A percentile compares a stretch with the other conserved stretches of the same genome.
These are phyloP conservation scores for Syngnathus rostellatus DNA, from an alignment of 2,797 vertebrate genomes.

Conservation along the genomic window DNA sequence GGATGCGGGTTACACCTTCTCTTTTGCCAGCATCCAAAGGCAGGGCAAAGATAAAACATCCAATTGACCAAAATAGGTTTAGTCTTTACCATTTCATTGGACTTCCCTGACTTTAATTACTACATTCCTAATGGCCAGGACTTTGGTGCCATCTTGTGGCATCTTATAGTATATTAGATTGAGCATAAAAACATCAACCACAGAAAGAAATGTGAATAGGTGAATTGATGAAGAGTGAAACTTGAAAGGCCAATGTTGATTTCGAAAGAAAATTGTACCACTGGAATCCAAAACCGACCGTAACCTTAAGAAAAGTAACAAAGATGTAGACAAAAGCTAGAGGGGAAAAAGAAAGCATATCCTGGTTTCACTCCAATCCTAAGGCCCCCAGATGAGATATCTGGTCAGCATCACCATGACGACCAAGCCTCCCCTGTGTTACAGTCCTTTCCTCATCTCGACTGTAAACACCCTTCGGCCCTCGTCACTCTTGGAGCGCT, in stretches of 20 bases:
- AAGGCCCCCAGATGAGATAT: slow-evolving; percentile 31
- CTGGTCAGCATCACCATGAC: slow-evolving; percentile 60
- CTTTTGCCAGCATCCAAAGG: neutral
- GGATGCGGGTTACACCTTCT: neutral
- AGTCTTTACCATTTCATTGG: too few relatives aligned
- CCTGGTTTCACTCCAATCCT: slow-evolving; percentile 37
- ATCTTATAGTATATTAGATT: too few relatives aligned
- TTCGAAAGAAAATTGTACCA: too few relatives aligned
- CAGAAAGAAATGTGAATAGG: too few relatives aligned
- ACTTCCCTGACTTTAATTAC: too few relatives aligned
- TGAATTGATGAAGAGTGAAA: too few relatives aligned
- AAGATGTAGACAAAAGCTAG: neutral
- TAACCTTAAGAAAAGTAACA: neutral
- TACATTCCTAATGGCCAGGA: too few relatives aligned
- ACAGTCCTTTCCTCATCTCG: slow-evolving; percentile 27
- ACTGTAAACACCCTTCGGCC: slow-evolving; percentile 60
- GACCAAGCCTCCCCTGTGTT: slow-evolving; percentile 42
- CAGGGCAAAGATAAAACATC: neutral
- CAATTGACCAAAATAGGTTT: neutral
- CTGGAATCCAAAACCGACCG: too few relatives aligned
- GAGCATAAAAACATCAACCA: too few relatives aligned
- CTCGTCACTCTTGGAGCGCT: slow-evolving; percentile 45
- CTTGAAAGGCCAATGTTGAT: too few relatives aligned
- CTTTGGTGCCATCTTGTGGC: too few relatives aligned
- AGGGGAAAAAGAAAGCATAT: slow-evolving; percentile 1